Conservation (phyloP, 2,888 invertebrate genomes). For the Caenorhabditis virilis region DNA sequence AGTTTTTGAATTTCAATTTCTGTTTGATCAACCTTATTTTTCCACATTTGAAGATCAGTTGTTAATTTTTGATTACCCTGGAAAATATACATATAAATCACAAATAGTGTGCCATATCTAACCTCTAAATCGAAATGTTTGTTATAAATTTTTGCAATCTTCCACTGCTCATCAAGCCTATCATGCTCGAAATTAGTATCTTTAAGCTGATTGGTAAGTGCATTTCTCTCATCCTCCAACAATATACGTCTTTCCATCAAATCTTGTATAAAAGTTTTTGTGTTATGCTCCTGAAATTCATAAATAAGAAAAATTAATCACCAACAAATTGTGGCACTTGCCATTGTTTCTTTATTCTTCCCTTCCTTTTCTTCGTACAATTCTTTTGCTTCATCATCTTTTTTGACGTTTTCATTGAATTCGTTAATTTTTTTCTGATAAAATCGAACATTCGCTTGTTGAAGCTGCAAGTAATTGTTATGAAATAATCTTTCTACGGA, state of each 20-base stretch:
- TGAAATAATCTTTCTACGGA: too few relatives aligned
- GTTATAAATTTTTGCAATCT: conserved; percentile 18
- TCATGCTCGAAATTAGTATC: conserved; percentile 19
- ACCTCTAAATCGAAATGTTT: conserved; percentile 18
- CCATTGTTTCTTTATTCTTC: too few relatives aligned
- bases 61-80: too few relatives aligned
- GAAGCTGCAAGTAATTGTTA: conserved; percentile 20
- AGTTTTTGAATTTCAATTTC: conserved; percentile 16
- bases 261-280: neutral
- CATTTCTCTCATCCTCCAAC: conserved; percentile 24
- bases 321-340: too few relatives aligned
- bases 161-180: conserved; percentile 27
- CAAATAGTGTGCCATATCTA: neutral
- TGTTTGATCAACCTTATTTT: conserved; percentile 16
- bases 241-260: conserved; percentile 11
- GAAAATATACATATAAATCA: too few relatives aligned
- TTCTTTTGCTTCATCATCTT: conserved; percentile 3
- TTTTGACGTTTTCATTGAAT: too few relatives aligned
- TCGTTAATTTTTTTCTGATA: conserved; percentile 20
- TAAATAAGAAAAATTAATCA: too few relatives aligned
- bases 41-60: conserved; percentile 18
- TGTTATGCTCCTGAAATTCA: neutral
- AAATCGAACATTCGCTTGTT: conserved; percentile 20
- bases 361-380: neutral
- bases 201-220: conserved; percentile 17